A percentile compares a stretch with the other conserved stretches of the same genome.
These are phyloP conservation scores for Chaetodon trifasciatus DNA, from an alignment of 2,797 vertebrate genomes.

Conservation along the genomic window DNA sequence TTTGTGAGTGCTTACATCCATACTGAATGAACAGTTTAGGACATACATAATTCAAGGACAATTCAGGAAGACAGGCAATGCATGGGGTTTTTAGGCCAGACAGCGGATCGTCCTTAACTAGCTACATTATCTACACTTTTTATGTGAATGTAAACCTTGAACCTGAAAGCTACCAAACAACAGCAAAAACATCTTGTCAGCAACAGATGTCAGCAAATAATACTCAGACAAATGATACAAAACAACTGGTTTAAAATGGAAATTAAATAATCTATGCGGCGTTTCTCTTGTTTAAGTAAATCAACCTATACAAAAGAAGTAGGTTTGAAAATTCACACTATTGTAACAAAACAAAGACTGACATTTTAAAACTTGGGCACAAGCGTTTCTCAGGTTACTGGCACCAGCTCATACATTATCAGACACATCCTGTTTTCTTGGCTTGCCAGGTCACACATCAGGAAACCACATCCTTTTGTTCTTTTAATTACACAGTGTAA, in stretches of 20 bases:
- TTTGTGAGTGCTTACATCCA: background rate
- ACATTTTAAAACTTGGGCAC: constrained; percentile 42
- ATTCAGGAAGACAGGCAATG: background rate
- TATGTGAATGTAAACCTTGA: background rate
- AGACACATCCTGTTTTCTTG: constrained; percentile 59
- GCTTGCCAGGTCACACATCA: constrained; percentile 5
- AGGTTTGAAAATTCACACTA: constrained; percentile 13
- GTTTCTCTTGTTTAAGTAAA: constrained; percentile 4
- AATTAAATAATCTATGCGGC: background rate
- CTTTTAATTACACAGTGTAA: constrained; percentile 10
- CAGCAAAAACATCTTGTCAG: background rate
- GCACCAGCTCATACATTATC: constrained; percentile 22
- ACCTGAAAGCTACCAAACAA: constrained; percentile 4
- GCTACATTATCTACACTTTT: background rate
- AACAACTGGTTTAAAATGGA: background rate
- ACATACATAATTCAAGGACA: constrained; percentile 1
- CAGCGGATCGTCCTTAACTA: background rate
- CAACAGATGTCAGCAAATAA: background rate
- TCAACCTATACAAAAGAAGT: background rate
- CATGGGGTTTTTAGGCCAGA: background rate
- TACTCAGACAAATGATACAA: background rate
- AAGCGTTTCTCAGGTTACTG: constrained; percentile 36
- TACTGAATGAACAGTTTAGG: background rate
- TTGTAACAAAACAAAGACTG: constrained; percentile 35
- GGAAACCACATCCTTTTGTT: constrained; percentile 35